phyloP scores from a whole-genome alignment of 2,888 invertebrate species.

The Lordiphosa fenestrarum region DNA sequence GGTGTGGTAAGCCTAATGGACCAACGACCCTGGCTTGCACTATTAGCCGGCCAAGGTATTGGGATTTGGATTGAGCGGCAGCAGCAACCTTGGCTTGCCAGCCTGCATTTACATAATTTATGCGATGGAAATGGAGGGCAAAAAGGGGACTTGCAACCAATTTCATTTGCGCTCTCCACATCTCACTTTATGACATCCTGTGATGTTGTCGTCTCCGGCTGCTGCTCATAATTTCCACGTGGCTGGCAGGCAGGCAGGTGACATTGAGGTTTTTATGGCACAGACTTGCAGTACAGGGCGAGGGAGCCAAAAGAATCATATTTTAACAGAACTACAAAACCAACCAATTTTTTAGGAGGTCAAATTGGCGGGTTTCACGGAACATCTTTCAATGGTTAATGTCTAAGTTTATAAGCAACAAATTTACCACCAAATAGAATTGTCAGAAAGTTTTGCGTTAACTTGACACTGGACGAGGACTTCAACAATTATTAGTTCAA shows the following conservation, averaged over 20 bases:
- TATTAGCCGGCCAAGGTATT: conserved; percentile 38
- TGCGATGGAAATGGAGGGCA: conserved; percentile 27
- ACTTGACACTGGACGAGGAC: too few relatives aligned
- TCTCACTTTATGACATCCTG: conserved; percentile 67
- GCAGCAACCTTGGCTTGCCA: conserved; percentile 18
- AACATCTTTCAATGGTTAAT: too few relatives aligned
- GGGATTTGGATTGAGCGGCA: conserved; percentile 33
- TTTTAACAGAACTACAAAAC: too few relatives aligned
- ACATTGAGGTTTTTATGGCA: conserved; percentile 55
- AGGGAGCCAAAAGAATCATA: too few relatives aligned
- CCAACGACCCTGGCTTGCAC: conserved; percentile 35
- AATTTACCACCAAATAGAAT: too few relatives aligned
- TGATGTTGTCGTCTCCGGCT: conserved; percentile 46
- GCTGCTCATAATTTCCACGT: conserved; percentile 53
- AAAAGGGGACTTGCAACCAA: conserved; percentile 36
- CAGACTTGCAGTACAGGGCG: background rate
- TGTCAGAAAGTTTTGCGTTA: too few relatives aligned
- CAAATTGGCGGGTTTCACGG: too few relatives aligned
- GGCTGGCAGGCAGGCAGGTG: conserved; percentile 45
- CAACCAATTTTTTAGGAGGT: too few relatives aligned
- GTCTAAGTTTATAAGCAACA: too few relatives aligned
- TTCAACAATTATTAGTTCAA: too few relatives aligned
- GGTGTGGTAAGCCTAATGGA: conserved; percentile 59
- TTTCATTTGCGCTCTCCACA: conserved; percentile 55
- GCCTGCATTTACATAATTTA: conserved; percentile 77